Base-by-base conservation (phyloP, 1,140 invertebrate species). In the Eufriesea mexicana region DNA sequence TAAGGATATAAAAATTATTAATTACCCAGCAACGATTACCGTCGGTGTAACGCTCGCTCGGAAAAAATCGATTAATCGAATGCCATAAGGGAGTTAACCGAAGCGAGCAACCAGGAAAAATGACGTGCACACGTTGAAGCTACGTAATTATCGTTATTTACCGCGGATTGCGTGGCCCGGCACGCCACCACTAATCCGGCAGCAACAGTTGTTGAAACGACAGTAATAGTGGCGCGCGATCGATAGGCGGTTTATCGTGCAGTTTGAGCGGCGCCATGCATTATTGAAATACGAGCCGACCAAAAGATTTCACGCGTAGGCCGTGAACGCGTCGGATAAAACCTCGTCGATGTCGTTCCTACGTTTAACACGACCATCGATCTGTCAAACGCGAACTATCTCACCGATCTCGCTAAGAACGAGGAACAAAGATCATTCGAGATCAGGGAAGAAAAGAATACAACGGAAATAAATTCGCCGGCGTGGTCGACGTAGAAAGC, bases 131-230 rank as follows among this genome's bases (percentile, higher is more conserved):
- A 23, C 23, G 76, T 42, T 35, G 42, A 57, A 70, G 51, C 35
- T 23, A 55, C 51, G 77, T 61, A 79, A 79, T 79, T 79, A 79
- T 79, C 77, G 77, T 79, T 61, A 72, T 79, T 79, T 79, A 79
- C 55, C 54, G 68, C 45, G 54, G 77, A 72, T 61, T 54, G 66
- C 66, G 77, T 28, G 51, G 66, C 10, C 51, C 45, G 55, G 67
- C 77, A 42, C 47, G 77, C 67, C 45, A 49, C 67, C 77, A 25
- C 77, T 79, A 79, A 79, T 79, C 77, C 67, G 57, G 77, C 77
- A 79, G 77, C 77, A 79, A 79, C 77, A 79, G 77, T 79, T 79
- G 77, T 79, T 79, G 77, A 79, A 79, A 79, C 77, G 77, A 79
- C 67, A 61, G 77, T 79, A 79, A 79, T 79, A 79, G 77, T 59